Conservation (phyloP, 1,140 invertebrate species). For the Phymastichus coffea region DNA sequence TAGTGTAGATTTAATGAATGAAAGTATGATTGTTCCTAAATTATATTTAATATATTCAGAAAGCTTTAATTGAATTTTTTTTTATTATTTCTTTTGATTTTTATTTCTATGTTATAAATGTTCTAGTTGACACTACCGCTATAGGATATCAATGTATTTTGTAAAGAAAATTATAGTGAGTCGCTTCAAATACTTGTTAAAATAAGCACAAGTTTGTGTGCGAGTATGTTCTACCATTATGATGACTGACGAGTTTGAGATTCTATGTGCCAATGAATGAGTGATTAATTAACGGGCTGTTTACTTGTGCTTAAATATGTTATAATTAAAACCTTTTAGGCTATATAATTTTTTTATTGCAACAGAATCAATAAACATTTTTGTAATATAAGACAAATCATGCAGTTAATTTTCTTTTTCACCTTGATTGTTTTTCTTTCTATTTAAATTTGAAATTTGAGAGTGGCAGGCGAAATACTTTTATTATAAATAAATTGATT, state of each 20-base stretch:
- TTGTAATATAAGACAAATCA: no score
- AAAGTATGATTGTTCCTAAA: slow-evolving; percentile 3
- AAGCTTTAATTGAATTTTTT: not conserved
- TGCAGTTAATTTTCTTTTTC: no score
- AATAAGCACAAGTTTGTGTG: not conserved
- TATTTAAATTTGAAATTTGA: no score
- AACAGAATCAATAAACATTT: slow-evolving; percentile 40
- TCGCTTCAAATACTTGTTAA: not conserved
- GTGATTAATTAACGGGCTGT: slow-evolving; percentile 10
- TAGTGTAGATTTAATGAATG: not conserved
- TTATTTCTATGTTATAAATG: no score
- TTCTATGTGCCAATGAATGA: slow-evolving; percentile 8
- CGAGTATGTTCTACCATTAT: not conserved
- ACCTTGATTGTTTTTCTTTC: no score
- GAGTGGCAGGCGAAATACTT: no score
- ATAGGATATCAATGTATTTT: no score
- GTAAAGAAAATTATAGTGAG: not conserved
- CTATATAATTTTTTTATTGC: slow-evolving; percentile 38
- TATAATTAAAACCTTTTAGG: slow-evolving; percentile 30
- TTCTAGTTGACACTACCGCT: no score
- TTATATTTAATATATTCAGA: not conserved
- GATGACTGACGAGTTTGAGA: slow-evolving; percentile 12
- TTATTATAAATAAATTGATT: not conserved
- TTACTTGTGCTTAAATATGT: slow-evolving; percentile 20
- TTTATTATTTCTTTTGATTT: no score